A percentile compares a stretch with the other conserved stretches of the same genome.
Conservation (phyloP, 1,140 invertebrate genomes). For the Drosophila prosaltans region DNA sequence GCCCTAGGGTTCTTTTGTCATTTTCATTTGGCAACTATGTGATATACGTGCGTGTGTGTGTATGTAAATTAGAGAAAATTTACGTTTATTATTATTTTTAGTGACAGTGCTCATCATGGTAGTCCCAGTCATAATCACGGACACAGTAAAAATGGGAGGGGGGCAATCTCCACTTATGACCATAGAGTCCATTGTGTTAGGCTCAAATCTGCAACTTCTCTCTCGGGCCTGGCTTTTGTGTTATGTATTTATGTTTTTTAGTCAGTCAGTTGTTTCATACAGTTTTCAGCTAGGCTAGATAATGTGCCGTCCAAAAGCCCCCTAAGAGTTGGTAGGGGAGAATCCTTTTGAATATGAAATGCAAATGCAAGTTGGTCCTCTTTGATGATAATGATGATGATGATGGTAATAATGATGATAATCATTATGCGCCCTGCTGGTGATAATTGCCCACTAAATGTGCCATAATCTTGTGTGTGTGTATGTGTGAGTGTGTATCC, state of each 20-base stretch:
- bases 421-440: constrained; percentile 76
- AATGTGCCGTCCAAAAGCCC: constrained; percentile 49
- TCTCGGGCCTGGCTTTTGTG: constrained; percentile 33
- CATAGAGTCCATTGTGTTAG: constrained; percentile 57
- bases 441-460: constrained; percentile 79
- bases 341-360: constrained; percentile 75
- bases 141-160: constrained; percentile 16
- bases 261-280: constrained; percentile 40
- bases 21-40: constrained; percentile 21
- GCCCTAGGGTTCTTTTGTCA: neutral
- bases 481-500: constrained; percentile 26
- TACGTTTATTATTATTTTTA: constrained; percentile 81
- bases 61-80: constrained; percentile 77
- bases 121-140: constrained; percentile 43
- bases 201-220: constrained; percentile 9
- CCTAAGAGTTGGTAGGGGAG: constrained; percentile 8
- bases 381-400: constrained; percentile 23
- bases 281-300: constrained; percentile 61
- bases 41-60: constrained; percentile 34
- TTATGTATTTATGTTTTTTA: constrained; percentile 66
- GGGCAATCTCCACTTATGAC: constrained; percentile 35
- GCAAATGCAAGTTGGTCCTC: constrained; percentile 69
- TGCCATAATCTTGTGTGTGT: constrained; percentile 55
- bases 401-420: constrained; percentile 62
- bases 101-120: constrained; percentile 71